These are phyloP conservation scores for Phrynocephalus forsythii DNA, from an alignment of 2,797 vertebrate genomes.

Conservation along the genomic window DNA sequence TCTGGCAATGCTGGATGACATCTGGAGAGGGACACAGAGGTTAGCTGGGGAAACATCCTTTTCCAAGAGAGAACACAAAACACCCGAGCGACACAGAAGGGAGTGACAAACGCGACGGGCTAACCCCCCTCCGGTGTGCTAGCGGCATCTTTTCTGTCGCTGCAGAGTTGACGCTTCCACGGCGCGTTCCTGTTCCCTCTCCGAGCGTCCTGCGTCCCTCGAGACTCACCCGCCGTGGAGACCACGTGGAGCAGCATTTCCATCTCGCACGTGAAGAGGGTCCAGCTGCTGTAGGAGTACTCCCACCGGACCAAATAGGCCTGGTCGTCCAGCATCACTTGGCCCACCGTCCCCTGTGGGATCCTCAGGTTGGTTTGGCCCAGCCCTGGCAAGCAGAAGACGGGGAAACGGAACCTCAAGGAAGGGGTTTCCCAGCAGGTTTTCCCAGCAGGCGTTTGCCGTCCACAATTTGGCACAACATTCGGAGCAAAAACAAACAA, in stretches of 20 bases:
- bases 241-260: conserved; percentile 99
- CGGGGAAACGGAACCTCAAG: neutral
- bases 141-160: no score
- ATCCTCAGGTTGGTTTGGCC: conserved; percentile 96
- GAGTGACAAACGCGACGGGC: neutral
- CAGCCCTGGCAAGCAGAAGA: conserved; percentile 76
- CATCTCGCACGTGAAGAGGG: conserved; percentile 97
- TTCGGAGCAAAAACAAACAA: no score
- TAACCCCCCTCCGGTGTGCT: no score
- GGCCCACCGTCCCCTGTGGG: conserved; percentile 92
- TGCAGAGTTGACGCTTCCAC: no score
- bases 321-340: conserved; percentile 88
- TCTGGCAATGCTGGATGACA: conserved; percentile 92
- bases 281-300: conserved; percentile 95
- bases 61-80: neutral
- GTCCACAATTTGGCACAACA: no score
- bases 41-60: neutral
- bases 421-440: no score
- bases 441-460: no score
- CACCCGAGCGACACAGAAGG: neutral
- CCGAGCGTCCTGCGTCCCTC: neutral
- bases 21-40: conserved; percentile 74
- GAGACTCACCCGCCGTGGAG: conserved; percentile 91
- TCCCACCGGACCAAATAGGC: conserved; percentile 95
- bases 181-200: no score